Evolutionary conservation across 2,888 invertebrate genomes (phyloP), one percentile per base, ranked within the genome.

Genomic region (Chrysolina americana): DNA sequence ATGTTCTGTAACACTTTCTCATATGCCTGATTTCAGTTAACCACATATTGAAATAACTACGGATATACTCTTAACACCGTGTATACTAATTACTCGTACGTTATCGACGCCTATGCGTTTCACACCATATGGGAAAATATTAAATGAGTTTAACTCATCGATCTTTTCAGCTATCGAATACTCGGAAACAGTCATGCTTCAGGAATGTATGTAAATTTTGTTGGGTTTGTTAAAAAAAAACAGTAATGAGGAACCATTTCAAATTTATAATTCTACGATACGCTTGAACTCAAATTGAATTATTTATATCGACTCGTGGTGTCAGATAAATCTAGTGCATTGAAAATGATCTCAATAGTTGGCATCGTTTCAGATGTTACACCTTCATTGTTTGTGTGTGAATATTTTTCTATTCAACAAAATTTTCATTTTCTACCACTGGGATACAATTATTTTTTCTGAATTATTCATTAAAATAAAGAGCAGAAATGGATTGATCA

Each of bases 81-180:
- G 48, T 8, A 6, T 21, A 23, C 13, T 53, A 13, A 53, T 53
- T 53, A 53, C 23, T 53, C 53, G 11, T 13, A 9, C 0, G 19
- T 66, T 66, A 50, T 50, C 36, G 48, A 23, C 50, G 50, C 28
- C 10, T 23, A 28, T 66, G 23, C 19, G 44, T 66, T 41, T 9
- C 10, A 48, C 28, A 36, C 28, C 66, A 50, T 50, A 66, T 66
- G 66, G 66, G 50, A 28, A 28, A 41, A 66, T 50, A 66, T 66
- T 48, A 36, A n/a, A 66, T 47, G 50, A 50, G 36, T 50, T 17
- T 11, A 6, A 66, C 50, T 50, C 23, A 66, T 66, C 47, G 50
- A 36, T 66, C 28, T 5, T 41, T 66, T 50, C 66, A 36, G 50
- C 50, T 50, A 50, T 66, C 23, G 23, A 65, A 15, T 59, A 59